Evolutionary conservation across 2,888 invertebrate species (phyloP), one percentile per base, ranked within the genome.

Genomic region (Listrodromus nycthemerus): DNA sequence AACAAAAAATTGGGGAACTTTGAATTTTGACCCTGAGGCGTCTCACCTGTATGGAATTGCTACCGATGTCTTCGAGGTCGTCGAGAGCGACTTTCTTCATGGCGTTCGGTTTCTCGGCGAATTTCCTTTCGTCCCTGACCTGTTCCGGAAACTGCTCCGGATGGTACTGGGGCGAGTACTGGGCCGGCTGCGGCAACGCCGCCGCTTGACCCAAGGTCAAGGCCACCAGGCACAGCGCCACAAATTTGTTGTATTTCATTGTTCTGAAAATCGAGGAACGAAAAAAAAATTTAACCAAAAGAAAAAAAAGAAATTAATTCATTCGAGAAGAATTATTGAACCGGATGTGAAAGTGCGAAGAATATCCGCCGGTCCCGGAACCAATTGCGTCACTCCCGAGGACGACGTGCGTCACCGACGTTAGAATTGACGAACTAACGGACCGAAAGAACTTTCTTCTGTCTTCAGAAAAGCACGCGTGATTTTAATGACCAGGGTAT

Each of bases 71-170:
- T 88, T 97, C 97, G 85, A 97, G 93, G 91, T 97, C 97, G 89
- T 97, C 97, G 45, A 96, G 93, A 2, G 96, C 96, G 4, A 97
- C 97, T 94, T 98, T 98, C 94, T 98, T 98, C 90, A 97, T 95
- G 19, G 97, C 96, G 92, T 98, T 98, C 16, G 98, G 96, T 92
- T 98, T 98, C 92, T 97, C 97, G 0, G 97, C 97, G 93, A 97
- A 98, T 94, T 98, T 98, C 85, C 98, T 95, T 83, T 96, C 96
- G 88, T 94, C 96, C 92, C 89, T 94, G 91, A 91, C 94, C 84
- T 94, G 94, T 90, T 94, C 93, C 55, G 89, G 89, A 71, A 88
- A 89, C 80, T 91, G 88, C 69, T 89, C 89, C 63, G 86, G 90
- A 61, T 90, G 89, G 63, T 90, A 85, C 66, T 90, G 90, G 19